Evolutionary conservation across 2,113 vertebrate genomes (phyloP).

Genomic region (Urocolius indicus): DNA sequence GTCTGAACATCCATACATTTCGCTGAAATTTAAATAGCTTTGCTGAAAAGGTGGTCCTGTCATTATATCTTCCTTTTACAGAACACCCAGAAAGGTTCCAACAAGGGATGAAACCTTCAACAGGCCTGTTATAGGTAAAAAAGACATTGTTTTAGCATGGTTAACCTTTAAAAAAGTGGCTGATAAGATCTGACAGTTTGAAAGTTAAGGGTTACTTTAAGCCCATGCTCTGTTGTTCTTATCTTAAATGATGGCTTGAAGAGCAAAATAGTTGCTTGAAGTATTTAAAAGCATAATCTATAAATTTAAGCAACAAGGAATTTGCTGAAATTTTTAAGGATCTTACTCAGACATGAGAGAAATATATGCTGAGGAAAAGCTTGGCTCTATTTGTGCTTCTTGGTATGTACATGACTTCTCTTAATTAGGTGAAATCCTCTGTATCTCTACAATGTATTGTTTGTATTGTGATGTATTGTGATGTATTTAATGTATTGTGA

Average conservation of each 20-base stretch:
- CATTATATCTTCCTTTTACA: background rate
- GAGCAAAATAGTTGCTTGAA: background rate
- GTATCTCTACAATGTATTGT: background rate
- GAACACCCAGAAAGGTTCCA: background rate
- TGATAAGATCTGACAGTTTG: background rate
- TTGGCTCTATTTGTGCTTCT: background rate
- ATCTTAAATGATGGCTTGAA: background rate
- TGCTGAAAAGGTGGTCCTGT: background rate
- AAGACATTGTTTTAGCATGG: background rate
- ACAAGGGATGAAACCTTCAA: background rate
- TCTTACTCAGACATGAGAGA: background rate
- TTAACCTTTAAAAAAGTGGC: background rate
- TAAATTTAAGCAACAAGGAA: background rate
- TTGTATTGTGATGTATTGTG: background rate
- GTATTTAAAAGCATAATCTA: background rate
- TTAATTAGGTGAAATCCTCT: background rate
- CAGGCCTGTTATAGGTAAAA: background rate
- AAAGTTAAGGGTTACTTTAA: background rate
- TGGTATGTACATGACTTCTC: background rate
- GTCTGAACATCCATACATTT: background rate
- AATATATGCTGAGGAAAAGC: background rate
- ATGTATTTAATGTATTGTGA: background rate
- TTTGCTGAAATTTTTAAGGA: background rate
- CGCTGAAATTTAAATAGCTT: background rate
- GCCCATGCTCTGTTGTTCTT: background rate